Base-by-base conservation (phyloP, 2,113 vertebrate species). In the Seriola rivoliana region DNA sequence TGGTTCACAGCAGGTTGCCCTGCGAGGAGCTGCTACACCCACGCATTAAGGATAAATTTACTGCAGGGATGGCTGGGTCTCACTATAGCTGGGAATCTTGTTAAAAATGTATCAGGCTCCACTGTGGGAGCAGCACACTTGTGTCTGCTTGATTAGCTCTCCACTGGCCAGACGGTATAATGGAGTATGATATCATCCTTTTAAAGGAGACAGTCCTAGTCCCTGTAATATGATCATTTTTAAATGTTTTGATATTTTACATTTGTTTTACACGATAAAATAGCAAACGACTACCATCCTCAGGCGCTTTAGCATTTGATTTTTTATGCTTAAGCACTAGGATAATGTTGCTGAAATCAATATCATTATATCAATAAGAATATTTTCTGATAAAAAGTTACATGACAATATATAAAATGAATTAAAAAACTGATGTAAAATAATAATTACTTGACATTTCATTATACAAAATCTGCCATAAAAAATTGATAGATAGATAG, bases 101-200 rank as follows among this genome's bases (percentile, higher is more conserved):
- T 93, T 93, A 93, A 93, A 92, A 93, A 94, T 91, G 86, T 68
- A 93, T 92, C 79, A 85, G 74, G 88, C 86, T 84, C 55, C 66
- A 42, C 71, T 36, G 85, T 80, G 82, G 80, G 77, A 92, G 89
- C 81, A 69, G 84, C 86, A 81, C 85, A 78, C 79, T 90, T 80
- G 48, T 74, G 81, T 90, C 86, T 75, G 86, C 88, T 87, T 89
- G 85, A 93, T 93, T 91, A 90, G 86, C 84, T 92, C 73, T 90
- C 71, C 73, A 62, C 80, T 67, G 74, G 66, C 55, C 81, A 88
- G 90, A 89, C 63, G 34, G 63, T 59, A 73, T 86, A 89, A 91
- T 90, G 78, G 82, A 69, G 32, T 58, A 71, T 87, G 73, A 80
- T 88, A 79, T 85, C 84, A 75, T 69, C 74, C 38, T 46, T 82